These are phyloP conservation scores for Acanthosepion esculentum DNA, from an alignment of 2,888 invertebrate species.

Conservation along the genomic window DNA sequence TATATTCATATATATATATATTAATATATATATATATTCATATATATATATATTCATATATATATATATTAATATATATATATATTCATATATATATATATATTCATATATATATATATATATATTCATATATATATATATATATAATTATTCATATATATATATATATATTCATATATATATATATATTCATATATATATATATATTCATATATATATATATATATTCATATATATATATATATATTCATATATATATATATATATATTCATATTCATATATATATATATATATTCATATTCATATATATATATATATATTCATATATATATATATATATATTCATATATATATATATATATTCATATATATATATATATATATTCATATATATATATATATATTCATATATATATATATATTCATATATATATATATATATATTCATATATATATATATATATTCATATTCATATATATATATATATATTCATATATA, in stretches of 20 bases:
- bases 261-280: too few relatives aligned
- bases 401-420: too few relatives aligned
- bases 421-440: too few relatives aligned
- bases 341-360: too few relatives aligned
- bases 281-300: background rate
- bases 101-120: background rate
- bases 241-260: background rate
- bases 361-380: too few relatives aligned
- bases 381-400: too few relatives aligned
- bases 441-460: too few relatives aligned
- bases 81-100: background rate
- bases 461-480: too few relatives aligned
- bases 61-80: background rate
- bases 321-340: too few relatives aligned
- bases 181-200: background rate
- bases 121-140: background rate
- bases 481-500: too few relatives aligned
- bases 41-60: background rate
- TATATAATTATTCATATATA: background rate
- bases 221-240: background rate
- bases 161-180: background rate
- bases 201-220: background rate
- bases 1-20: background rate
- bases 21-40: background rate
- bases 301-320: background rate